These are phyloP conservation scores for Chlorops oryzae DNA, from an alignment of 1,140 invertebrate species.

Conservation along the genomic window DNA sequence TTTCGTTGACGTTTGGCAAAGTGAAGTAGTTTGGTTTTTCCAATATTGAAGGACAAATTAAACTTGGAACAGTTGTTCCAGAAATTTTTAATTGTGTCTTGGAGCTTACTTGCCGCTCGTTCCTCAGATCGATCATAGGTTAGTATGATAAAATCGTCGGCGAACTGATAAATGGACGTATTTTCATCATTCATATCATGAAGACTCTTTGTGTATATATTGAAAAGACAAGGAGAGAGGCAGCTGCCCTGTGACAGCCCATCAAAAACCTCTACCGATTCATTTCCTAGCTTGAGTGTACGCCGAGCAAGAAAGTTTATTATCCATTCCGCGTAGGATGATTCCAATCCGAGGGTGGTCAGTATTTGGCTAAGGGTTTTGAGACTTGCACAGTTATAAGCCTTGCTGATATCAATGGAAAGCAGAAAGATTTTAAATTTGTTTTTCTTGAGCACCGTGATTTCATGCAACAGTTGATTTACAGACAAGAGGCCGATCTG, in stretches of 20 bases:
- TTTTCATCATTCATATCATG: no score
- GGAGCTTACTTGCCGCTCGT: neutral
- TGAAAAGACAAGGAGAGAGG: neutral
- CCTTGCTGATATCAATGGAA: neutral
- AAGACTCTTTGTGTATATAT: neutral
- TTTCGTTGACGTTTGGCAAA: neutral
- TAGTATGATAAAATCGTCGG: neutral
- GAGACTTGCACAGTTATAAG: neutral
- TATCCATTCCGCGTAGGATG: neutral
- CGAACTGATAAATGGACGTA: neutral
- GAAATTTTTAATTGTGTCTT: neutral
- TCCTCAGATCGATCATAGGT: neutral
- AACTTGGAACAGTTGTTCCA: neutral
- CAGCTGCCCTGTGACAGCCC: slow-evolving; percentile 1
- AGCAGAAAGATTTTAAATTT: neutral
- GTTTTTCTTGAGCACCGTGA: neutral
- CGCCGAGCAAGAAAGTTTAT: neutral
- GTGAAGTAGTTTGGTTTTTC: neutral
- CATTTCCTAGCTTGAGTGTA: neutral
- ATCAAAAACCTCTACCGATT: neutral
- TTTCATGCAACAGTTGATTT: neutral
- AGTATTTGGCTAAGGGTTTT: neutral
- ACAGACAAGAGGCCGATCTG: neutral
- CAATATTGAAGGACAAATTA: neutral
- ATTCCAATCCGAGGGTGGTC: no score